Evolutionary conservation across 2,888 invertebrate species (phyloP).

Genomic region (Pristionchus japonicus): DNA sequence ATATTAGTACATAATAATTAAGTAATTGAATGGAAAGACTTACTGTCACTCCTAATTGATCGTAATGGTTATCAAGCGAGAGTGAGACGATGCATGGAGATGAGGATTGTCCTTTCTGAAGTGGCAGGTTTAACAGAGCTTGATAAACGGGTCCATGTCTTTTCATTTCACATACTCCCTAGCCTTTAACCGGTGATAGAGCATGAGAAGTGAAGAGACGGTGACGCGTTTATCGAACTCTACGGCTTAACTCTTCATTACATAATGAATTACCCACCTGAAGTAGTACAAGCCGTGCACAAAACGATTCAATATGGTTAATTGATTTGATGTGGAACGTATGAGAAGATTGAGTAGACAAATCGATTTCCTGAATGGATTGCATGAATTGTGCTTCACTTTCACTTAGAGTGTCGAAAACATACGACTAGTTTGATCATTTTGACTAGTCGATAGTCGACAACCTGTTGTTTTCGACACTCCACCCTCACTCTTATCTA

Average conservation of each 20-base stretch:
- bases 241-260: too few relatives aligned
- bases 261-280: neutral
- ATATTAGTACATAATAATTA: neutral
- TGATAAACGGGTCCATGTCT: neutral
- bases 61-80: slow-evolving; percentile 4
- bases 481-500: neutral
- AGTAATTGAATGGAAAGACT: neutral
- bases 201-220: too few relatives aligned
- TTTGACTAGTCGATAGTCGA: too few relatives aligned
- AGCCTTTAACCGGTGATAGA: too few relatives aligned
- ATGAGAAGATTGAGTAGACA: neutral
- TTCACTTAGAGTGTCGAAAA: too few relatives aligned
- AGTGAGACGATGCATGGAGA: neutral
- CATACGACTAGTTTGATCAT: too few relatives aligned
- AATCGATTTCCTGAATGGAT: slow-evolving; percentile 8
- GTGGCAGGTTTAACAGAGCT: neutral
- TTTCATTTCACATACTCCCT: too few relatives aligned
- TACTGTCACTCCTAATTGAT: neutral
- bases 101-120: neutral
- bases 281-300: neutral
- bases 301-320: neutral
- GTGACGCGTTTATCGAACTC: neutral
- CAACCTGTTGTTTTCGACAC: neutral
- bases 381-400: too few relatives aligned
- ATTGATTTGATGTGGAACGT: neutral